Evolutionary conservation across 2,113 vertebrate genomes (phyloP), one percentile per base, ranked within the genome.

Genomic region (Callorhinus ursinus): DNA sequence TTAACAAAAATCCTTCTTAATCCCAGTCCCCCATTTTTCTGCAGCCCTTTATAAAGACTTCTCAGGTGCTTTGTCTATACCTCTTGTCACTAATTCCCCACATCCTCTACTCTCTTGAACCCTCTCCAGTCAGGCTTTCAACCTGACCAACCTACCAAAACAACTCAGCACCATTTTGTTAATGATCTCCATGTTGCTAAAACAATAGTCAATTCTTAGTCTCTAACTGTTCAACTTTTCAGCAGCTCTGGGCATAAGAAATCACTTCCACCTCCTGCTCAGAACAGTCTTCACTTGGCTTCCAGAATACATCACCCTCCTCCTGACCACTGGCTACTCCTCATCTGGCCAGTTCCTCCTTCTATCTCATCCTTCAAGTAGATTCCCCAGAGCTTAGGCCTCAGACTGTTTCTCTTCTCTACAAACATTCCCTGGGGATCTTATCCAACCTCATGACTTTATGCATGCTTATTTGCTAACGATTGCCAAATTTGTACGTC

Each of bases 31-130:
- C 33, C 24, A 24, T 82, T 79, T 90, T 77, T 69, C 55, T 87
- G n/a, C 21, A 71, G 15, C 13, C 42, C 46, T 90, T 55, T 83
- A 33, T 26, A 85, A 82, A 82, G 72, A 82, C 2, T 67, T 69
- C 69, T 59, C n/a, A 55, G 22, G 82, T 22, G 36, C 36, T 39
- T 80, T 65, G 2, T 42, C 63, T 86, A 46, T 15, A 61, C 15
- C 33, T 51, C n/a, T 53, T 77, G 26, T 77, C 53, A 93, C 59
- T n/a, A 71, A 63, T 90, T 95, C 85, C n/a, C 95, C n/a, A 39
- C 2, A 26, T 51, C 28, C 4, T 5, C 39, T 82, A 88, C 69
- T 39, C 21, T 86, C 57, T 22, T n/a, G 22, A 33, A 63, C 67
- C 19, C 7, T 91, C 36, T 83, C 69, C 59, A 88, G 2, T 74